Conservation (phyloP, 1,140 invertebrate genomes). For the Cyclargus thomasi region DNA sequence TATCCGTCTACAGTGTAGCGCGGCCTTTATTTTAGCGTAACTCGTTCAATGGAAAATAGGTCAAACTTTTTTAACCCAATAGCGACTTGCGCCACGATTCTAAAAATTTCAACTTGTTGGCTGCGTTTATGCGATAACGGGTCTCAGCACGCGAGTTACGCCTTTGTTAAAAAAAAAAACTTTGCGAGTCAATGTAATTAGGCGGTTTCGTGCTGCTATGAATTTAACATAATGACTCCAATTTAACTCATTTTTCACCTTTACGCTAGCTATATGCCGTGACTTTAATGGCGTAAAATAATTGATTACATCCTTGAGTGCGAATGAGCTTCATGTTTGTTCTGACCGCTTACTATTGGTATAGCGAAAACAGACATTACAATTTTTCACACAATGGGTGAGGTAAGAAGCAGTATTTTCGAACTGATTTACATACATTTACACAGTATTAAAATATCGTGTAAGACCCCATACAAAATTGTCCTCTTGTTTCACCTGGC, state of each 20-base stretch:
- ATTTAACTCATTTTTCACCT: background rate
- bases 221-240: slow-evolving; percentile 11
- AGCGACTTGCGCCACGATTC: background rate
- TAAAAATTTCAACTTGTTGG: slow-evolving; percentile 5
- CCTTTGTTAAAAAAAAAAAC: slow-evolving; percentile 2
- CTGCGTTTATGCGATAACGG: slow-evolving; percentile 9
- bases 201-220: slow-evolving; percentile 17
- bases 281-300: background rate
- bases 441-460: too few species aligned
- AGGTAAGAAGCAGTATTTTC: too few species aligned
- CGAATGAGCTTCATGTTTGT: too few species aligned
- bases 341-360: too few species aligned
- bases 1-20: background rate
- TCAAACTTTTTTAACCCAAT: slow-evolving; percentile 6
- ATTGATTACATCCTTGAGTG: too few species aligned
- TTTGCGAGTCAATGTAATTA: slow-evolving; percentile 18
- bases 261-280: background rate
- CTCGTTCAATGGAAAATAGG: background rate
- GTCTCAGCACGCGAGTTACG: background rate
- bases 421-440: too few species aligned
- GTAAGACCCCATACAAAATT: too few species aligned
- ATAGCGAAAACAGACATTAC: too few species aligned
- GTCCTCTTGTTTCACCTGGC: too few species aligned
- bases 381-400: too few species aligned
- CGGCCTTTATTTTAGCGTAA: background rate